These are phyloP conservation scores for Setipinna tenuifilis DNA, from an alignment of 2,797 vertebrate species.

Conservation along the genomic window DNA sequence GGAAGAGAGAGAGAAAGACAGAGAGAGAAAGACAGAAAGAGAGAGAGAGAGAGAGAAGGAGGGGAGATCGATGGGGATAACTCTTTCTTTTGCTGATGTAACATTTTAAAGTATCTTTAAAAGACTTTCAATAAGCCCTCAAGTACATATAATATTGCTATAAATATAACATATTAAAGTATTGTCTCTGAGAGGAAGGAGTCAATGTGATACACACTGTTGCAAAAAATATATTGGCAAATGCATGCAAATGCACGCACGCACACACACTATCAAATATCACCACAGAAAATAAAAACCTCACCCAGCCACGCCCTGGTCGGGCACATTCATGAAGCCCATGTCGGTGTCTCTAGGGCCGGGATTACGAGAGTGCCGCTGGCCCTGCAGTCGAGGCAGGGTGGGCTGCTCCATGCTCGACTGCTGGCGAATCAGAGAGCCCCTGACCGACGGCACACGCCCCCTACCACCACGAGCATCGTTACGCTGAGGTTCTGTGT, in stretches of 20 bases:
- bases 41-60: background rate
- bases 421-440: constrained; percentile 73
- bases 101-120: background rate
- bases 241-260: background rate
- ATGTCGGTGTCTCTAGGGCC: constrained; percentile 64
- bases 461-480: constrained; percentile 19
- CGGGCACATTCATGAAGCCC: constrained; percentile 84
- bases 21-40: no score
- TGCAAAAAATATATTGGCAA: background rate
- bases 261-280: background rate
- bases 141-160: no score
- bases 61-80: background rate
- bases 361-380: constrained; percentile 59
- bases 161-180: background rate
- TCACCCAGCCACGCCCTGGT: constrained; percentile 83
- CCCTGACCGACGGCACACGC: constrained; percentile 48
- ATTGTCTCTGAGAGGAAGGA: background rate
- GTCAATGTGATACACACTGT: background rate
- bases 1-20: no score
- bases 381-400: constrained; percentile 69
- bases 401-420: constrained; percentile 81
- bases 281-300: constrained; percentile 39
- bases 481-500: constrained; percentile 45
- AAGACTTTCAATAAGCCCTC: background rate
- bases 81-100: background rate